Percentiles rank a stretch among this genome's conserved stretches.
Evolutionary conservation across 2,888 invertebrate genomes (phyloP).

Genomic region (Drosophila eohydei): DNA sequence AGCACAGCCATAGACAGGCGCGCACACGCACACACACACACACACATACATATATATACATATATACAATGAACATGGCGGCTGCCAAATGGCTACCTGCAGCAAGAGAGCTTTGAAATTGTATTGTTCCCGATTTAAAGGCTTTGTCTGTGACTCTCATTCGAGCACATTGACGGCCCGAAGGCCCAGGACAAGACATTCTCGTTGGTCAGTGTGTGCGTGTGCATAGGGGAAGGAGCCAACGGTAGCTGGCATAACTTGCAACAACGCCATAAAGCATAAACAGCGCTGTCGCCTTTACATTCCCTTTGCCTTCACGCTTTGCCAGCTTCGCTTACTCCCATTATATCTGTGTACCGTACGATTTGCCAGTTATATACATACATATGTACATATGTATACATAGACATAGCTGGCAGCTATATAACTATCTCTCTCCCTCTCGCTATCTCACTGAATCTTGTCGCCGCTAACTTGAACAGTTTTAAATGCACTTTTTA

Average conservation of each 20-base stretch:
- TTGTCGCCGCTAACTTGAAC: constrained; percentile 19
- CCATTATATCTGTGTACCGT: not conserved
- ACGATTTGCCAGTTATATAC: constrained; percentile 2
- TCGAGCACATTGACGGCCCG: constrained; percentile 40
- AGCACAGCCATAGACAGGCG: constrained; percentile 6
- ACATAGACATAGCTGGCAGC: not conserved
- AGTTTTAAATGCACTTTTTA: constrained; percentile 21
- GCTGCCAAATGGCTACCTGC: constrained; percentile 41
- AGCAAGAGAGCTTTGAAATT: constrained; percentile 31
- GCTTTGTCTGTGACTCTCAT: constrained; percentile 36
- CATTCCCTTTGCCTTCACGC: not conserved
- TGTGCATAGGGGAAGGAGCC: not conserved
- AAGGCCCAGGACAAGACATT: constrained; percentile 14
- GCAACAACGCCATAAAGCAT: constrained; percentile 14
- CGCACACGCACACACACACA: not conserved
- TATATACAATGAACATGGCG: constrained; percentile 14
- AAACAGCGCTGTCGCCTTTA: not conserved
- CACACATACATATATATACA: not conserved
- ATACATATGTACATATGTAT: not conserved
- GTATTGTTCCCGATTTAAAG: constrained; percentile 44
- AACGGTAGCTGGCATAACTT: not conserved
- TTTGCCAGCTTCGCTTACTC: not conserved
- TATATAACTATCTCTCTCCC: not conserved
- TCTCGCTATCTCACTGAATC: not conserved
- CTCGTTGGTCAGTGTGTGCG: not conserved